phyloP scores from a whole-genome alignment of 1,140 invertebrate genomes.

The Drosophila sturtevanti region DNA sequence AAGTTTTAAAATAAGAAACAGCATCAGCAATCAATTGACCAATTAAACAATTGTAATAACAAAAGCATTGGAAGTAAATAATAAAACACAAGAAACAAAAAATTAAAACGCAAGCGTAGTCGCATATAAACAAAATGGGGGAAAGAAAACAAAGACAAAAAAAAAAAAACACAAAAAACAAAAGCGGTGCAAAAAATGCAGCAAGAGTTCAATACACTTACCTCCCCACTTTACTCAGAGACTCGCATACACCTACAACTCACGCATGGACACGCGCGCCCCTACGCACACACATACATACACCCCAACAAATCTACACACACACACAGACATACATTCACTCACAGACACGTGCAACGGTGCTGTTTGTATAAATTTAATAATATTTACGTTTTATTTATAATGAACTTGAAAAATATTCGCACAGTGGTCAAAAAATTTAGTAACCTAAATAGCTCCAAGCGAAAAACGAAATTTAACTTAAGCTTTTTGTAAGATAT shows the following conservation, averaged over 20 bases:
- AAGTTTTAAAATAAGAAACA: conserved; percentile 17
- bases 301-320: conserved; percentile 26
- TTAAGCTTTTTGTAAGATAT: no score
- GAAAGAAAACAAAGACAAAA: conserved; percentile 27
- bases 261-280: conserved; percentile 25
- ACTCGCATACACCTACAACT: conserved; percentile 30
- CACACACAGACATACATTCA: neutral
- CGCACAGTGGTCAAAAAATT: conserved; percentile 45
- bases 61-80: conserved; percentile 28
- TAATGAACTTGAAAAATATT: conserved; percentile 74
- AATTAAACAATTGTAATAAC: conserved; percentile 55
- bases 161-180: conserved; percentile 27
- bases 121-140: conserved; percentile 4
- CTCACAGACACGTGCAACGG: conserved; percentile 47
- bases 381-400: conserved; percentile 79
- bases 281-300: conserved; percentile 38
- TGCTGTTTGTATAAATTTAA: conserved; percentile 72
- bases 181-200: conserved; percentile 75
- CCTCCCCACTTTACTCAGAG: conserved; percentile 15
- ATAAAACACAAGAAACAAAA: conserved; percentile 1
- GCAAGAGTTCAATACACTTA: conserved; percentile 76
- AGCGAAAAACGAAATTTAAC: no score
- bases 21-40: conserved; percentile 7
- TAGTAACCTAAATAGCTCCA: neutral
- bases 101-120: conserved; percentile 38